phyloP scores from a whole-genome alignment of 2,113 vertebrate genomes.

The Nansenia antarctica region DNA sequence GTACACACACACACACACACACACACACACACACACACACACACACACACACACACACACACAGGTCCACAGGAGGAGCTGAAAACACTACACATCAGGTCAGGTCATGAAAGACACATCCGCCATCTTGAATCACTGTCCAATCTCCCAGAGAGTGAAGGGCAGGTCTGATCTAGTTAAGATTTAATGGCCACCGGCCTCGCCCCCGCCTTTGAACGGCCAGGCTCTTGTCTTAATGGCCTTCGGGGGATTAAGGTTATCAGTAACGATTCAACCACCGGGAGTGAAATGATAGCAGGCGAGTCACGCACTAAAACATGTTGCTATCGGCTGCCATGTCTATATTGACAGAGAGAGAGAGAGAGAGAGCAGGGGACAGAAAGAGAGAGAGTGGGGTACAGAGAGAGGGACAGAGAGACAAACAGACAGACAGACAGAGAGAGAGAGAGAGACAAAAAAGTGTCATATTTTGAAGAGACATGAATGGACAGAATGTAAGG shows the following conservation, averaged over 20 bases:
- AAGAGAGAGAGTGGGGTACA: too few relatives aligned
- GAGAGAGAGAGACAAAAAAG: too few relatives aligned
- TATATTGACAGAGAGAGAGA: conserved; percentile 31
- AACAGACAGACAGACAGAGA: too few relatives aligned
- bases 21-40: too few relatives aligned
- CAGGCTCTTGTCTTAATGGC: conserved; percentile 48
- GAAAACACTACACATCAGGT: too few relatives aligned
- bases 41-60: neutral
- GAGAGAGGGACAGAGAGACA: too few relatives aligned
- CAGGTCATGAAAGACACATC: conserved; percentile 20
- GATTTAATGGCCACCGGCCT: conserved; percentile 25
- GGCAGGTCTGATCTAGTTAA: conserved; percentile 54
- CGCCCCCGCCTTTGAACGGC: conserved; percentile 34
- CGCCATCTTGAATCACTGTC: conserved; percentile 27
- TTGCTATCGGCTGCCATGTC: conserved; percentile 31
- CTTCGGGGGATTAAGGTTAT: conserved; percentile 46
- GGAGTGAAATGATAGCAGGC: conserved; percentile 33
- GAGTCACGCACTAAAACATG: conserved; percentile 9
- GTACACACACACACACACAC: too few relatives aligned
- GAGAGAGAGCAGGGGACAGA: neutral
- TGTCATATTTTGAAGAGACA: too few relatives aligned
- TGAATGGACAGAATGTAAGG: too few relatives aligned
- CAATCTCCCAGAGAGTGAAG: conserved; percentile 46
- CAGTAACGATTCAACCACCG: conserved; percentile 43
- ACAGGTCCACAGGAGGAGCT: neutral